Conservation (phyloP, 2,797 vertebrate genomes). For the Anabas testudineus region DNA sequence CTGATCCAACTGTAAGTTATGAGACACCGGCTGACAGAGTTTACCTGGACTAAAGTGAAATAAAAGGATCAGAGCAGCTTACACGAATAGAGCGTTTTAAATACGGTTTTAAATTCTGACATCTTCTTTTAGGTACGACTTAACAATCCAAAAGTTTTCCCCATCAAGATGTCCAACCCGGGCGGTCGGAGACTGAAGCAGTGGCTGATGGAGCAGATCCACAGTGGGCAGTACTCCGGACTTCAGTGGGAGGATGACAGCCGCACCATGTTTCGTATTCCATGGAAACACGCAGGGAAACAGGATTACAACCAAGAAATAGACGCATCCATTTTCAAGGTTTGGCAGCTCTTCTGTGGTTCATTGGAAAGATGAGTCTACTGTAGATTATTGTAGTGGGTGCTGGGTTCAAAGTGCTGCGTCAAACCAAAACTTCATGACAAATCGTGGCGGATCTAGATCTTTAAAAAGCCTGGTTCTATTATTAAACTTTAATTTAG, state of each 20-base stretch:
- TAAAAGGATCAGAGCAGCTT: neutral
- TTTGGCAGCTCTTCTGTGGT: conserved; percentile 53
- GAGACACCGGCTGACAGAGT: neutral
- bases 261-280: conserved; percentile 94
- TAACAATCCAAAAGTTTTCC: neutral
- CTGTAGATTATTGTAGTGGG: neutral
- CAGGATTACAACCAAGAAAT: conserved; percentile 99
- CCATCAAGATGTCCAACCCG: conserved; percentile 85
- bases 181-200: conserved; percentile 94
- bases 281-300: conserved; percentile 98
- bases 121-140: conserved; percentile 18
- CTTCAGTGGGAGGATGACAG: conserved; percentile 95
- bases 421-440: conserved; percentile 8
- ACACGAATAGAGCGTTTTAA: no score
- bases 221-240: conserved; percentile 90
- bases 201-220: conserved; percentile 97
- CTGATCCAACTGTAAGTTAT: conserved; percentile 39
- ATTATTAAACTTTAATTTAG: no score
- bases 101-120: neutral
- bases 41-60: neutral
- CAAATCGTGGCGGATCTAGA: neutral
- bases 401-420: conserved; percentile 1
- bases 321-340: conserved; percentile 98
- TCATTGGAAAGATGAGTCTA: neutral
- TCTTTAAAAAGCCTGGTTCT: neutral